Conservation (phyloP, 1,140 invertebrate genomes). For the Schlechtendalia chinensis region DNA sequence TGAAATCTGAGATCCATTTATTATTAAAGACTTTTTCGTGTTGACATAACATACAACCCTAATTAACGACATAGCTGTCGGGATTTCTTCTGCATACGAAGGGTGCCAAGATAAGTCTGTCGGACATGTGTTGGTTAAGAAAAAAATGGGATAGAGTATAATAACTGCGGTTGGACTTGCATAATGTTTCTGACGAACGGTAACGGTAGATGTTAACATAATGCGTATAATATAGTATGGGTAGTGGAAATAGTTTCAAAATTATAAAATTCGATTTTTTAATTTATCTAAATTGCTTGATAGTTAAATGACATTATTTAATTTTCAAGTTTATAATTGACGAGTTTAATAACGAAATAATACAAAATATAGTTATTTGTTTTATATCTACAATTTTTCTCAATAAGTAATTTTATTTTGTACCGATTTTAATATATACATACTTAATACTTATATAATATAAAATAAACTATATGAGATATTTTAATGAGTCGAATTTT, state of each 20-base stretch:
- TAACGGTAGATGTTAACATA: background rate
- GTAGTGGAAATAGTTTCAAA: background rate
- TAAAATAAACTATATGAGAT: background rate
- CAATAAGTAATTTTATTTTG: too few species aligned
- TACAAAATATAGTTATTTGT: too few species aligned
- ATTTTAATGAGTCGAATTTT: background rate
- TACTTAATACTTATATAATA: too few species aligned
- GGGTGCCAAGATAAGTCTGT: constrained; percentile 39
- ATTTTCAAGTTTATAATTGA: too few species aligned
- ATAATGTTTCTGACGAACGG: background rate
- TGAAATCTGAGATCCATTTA: constrained; percentile 47
- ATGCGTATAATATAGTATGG: background rate
- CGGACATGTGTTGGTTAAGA: constrained; percentile 25
- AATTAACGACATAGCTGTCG: constrained; percentile 43
- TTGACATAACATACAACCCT: constrained; percentile 50
- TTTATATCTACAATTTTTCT: too few species aligned
- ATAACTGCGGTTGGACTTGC: constrained; percentile 25
- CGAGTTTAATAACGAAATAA: too few species aligned
- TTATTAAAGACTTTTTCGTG: constrained; percentile 47
- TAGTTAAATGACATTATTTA: too few species aligned
- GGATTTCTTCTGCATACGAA: constrained; percentile 27
- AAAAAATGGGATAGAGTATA: background rate
- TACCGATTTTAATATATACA: too few species aligned
- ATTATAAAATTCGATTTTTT: too few species aligned
- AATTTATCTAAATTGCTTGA: too few species aligned